Percentiles rank a stretch among this genome's conserved stretches.
These are phyloP conservation scores for Chamaetylas fuelleborni DNA, from an alignment of 2,113 vertebrate species.

Conservation along the genomic window DNA sequence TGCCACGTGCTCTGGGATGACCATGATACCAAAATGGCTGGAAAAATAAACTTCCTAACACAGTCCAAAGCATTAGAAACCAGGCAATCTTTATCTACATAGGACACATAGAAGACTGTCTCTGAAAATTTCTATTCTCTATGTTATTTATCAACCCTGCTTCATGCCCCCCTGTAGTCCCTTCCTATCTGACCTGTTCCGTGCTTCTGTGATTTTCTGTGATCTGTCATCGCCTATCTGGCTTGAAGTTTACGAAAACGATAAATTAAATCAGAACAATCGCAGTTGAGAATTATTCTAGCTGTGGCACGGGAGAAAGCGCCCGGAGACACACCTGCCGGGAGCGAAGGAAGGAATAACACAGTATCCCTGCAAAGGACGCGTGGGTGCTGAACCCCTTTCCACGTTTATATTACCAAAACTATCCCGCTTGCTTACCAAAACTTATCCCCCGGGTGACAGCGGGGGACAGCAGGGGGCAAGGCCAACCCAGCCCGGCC, in stretches of 20 bases:
- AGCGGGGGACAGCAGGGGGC: accelerated
- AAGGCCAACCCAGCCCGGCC: no score
- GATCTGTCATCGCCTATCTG: no score
- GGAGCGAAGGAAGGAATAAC: not conserved
- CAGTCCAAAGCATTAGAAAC: not conserved
- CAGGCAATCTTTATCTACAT: not conserved
- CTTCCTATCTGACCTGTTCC: not conserved
- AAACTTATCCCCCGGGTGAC: no score
- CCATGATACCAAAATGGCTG: not conserved
- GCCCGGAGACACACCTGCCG: accelerated
- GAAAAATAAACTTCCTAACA: not conserved
- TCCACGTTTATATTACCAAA: accelerated
- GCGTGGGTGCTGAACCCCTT: accelerated
- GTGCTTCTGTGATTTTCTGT: not conserved
- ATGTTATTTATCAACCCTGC: not conserved
- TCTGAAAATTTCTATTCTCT: not conserved
- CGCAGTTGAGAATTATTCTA: accelerated
- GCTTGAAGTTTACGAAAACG: accelerated
- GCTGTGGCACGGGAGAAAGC: accelerated
- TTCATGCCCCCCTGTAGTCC: not conserved
- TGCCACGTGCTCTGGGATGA: not conserved
- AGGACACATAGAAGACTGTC: not conserved
- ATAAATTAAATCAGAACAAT: not conserved
- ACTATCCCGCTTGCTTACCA: accelerated
- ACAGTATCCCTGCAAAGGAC: accelerated